A percentile compares a stretch with the other conserved stretches of the same genome.
These are phyloP conservation scores for Entomyzon cyanotis DNA, from an alignment of 2,113 vertebrate genomes.

Conservation along the genomic window DNA sequence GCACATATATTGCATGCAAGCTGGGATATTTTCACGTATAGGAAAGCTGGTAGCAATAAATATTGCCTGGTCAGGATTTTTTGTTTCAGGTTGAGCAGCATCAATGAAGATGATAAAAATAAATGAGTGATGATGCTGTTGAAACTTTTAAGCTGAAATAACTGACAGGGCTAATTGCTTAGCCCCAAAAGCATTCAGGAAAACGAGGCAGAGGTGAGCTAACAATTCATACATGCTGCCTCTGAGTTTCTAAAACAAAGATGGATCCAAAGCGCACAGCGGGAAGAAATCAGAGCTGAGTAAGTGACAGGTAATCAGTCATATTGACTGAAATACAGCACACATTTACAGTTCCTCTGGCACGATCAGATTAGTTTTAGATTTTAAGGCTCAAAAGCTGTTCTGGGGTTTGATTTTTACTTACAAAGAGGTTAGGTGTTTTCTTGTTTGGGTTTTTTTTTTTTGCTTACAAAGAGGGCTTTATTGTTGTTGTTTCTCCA, in stretches of 20 bases:
- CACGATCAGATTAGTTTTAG: background rate
- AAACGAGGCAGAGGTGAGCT: background rate
- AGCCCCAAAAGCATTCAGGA: background rate
- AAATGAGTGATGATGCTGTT: background rate
- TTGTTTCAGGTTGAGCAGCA: background rate
- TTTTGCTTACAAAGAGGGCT: background rate
- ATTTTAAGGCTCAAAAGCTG: background rate
- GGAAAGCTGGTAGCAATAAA: background rate
- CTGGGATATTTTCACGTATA: background rate
- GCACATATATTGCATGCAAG: no score
- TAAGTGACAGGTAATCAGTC: conserved; percentile 44
- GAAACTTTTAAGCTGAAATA: background rate
- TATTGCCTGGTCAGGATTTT: background rate
- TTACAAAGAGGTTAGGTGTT: background rate
- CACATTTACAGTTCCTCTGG: background rate
- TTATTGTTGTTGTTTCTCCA: background rate
- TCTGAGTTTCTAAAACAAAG: background rate
- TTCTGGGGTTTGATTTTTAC: background rate
- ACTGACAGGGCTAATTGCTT: background rate
- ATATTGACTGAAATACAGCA: conserved; percentile 39
- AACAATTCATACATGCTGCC: background rate
- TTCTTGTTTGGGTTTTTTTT: background rate
- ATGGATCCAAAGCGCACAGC: background rate
- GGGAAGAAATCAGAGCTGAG: background rate
- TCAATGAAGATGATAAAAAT: background rate